Evolutionary conservation across 2,113 vertebrate genomes (phyloP).

Genomic region (Festucalex cinctus): DNA sequence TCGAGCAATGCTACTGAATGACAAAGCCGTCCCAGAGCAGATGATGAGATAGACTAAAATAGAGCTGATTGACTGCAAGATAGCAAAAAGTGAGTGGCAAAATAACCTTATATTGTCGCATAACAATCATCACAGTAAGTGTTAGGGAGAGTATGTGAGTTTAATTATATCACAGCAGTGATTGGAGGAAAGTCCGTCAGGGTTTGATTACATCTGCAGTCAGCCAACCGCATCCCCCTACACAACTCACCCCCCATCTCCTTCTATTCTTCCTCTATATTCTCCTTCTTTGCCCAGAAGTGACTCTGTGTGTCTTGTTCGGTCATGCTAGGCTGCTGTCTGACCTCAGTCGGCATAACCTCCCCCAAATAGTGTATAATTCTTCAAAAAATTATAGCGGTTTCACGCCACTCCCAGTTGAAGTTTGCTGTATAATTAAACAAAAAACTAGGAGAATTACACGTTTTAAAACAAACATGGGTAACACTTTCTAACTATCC

Average conservation of each 20-base stretch:
- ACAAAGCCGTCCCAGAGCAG: conserved; percentile 8
- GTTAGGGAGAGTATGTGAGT: not conserved
- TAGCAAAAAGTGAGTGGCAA: conserved; percentile 6
- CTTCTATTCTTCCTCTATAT: not conserved
- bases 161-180: not conserved
- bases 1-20: not conserved
- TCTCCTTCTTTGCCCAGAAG: not conserved
- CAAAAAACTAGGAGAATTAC: too few relatives aligned
- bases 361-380: too few relatives aligned
- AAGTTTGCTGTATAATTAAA: too few relatives aligned
- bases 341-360: not conserved
- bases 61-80: not conserved
- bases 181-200: not conserved
- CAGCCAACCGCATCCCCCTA: not conserved
- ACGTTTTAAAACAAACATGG: too few relatives aligned
- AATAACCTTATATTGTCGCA: conserved; percentile 24
- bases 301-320: not conserved
- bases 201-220: not conserved
- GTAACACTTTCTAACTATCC: too few relatives aligned
- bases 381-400: too few relatives aligned
- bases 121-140: conserved; percentile 34
- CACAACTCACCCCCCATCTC: too few relatives aligned
- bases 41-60: not conserved
- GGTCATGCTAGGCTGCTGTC: not conserved
- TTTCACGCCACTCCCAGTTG: too few relatives aligned